Base-by-base conservation (phyloP, 1,140 invertebrate genomes). In the Brachionus calyciflorus region DNA sequence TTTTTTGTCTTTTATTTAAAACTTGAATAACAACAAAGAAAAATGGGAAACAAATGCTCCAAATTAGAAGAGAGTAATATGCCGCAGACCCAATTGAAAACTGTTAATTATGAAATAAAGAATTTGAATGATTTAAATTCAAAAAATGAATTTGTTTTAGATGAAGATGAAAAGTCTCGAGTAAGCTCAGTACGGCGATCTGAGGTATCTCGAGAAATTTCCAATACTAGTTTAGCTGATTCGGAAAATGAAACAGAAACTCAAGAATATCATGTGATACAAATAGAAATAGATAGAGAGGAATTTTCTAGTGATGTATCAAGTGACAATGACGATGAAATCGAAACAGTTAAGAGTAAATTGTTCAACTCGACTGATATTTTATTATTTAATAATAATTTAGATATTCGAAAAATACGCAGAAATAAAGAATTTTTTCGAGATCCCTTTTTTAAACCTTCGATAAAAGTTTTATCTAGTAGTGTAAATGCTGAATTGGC, bases 11-110 rank as follows among this genome's bases (percentile, higher is more conserved):
- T 60, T n/a, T 60, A 33, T 60, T 60, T 33, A 9, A 60, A 40
- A 60, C n/a, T n/a, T n/a, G n/a, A n/a, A n/a, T n/a, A n/a, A n/a
- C n/a, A 28, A 60, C 12, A 9, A 60, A 60, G 3, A 14, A 44
- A 41, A 41, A 65, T 65, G 60, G 60, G 60, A 44, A 41, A 65
- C 26, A 65, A 65, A 24, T 41, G 60, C 24, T 65, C 60, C 24
- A 65, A 65, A 65, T 6, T 65, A 44, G 60, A 65, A 7, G 60
- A 65, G 17, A 60, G 19, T 60, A 60, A 37, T 33, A 33, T 19
- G 19, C 9, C 37, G 33, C 37, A 37, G 19, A 37, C 33, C 19
- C 55, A 26, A 37, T 9, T 40, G 19, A 33, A 37, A 53, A 53
- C 26, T 2, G 24, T 4, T 3, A 53, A 7, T 33, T 37, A 60